Base-by-base conservation (phyloP, 2,797 vertebrate genomes). In the Peromyscus nudipes region DNA sequence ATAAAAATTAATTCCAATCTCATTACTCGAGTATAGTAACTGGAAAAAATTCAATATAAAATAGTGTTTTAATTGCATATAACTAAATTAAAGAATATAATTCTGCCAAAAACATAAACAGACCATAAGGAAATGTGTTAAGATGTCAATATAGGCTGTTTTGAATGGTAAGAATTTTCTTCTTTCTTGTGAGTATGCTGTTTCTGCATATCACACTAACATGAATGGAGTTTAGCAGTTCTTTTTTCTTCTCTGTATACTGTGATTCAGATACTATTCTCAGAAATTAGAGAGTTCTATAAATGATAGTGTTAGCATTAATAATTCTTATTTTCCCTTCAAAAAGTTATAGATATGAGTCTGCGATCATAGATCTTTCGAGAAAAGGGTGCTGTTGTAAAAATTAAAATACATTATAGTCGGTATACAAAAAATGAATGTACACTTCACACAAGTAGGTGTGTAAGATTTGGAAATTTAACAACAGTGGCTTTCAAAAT, bases 31-130 rank as follows among this genome's bases (percentile, higher is more conserved):
- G 14, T 6, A 81, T 77, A 90, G 4, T 49, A 81, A 67, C 17
- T 81, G 8, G 87, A 84, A 69, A 95, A 90, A 94, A 76, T 69
- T 29, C 34, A 92, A 77, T 21, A 71, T n/a, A 83, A 89, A 81
- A 82, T 34, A 52, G 40, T 21, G 52, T 64, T 95, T 95, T 73
- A 92, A 92, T 95, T 92, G 3, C 65, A 34, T 60, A 25, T n/a
- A 84, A 92, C 25, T 89, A 82, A 96, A 69, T 87, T 92, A n/a
- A 87, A 84, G 52, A 92, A 92, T 81, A 69, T 10, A 57, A 23
- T 81, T 92, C 31, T 71, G 21, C 80, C 23, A 71, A 94, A 83
- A 43, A 19, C 34, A 85, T 43, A 95, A 92, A 92, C 12, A 89
- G n/a, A 92, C 31, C 14, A 46, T 69, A 95, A 91, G 37, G 27